These are phyloP conservation scores for Engystomops pustulosus DNA, from an alignment of 2,113 vertebrate genomes.

Conservation along the genomic window DNA sequence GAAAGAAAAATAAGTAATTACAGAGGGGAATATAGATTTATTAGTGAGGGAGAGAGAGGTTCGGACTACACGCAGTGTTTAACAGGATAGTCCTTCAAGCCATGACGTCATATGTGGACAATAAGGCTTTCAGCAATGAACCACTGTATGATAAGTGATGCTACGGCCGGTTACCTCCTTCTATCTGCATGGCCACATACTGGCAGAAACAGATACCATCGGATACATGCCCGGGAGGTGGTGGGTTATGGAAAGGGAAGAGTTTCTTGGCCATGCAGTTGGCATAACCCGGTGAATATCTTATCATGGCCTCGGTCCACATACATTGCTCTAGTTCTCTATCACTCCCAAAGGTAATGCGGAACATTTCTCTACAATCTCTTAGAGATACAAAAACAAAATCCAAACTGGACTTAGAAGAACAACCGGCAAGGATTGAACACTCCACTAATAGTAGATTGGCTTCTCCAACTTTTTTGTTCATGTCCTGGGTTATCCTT, in stretches of 20 bases:
- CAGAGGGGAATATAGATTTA: no score
- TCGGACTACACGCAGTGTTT: no score
- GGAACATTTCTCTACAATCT: conserved; percentile 62
- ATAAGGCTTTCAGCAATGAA: no score
- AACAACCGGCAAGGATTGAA: conserved; percentile 66
- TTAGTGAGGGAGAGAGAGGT: no score
- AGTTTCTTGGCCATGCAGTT: conserved; percentile 66
- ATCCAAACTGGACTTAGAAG: conserved; percentile 61
- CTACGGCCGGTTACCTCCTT: not conserved
- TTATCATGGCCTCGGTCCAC: conserved; percentile 63
- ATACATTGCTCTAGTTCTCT: conserved; percentile 49
- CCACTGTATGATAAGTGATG: no score
- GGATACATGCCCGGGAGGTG: conserved; percentile 52
- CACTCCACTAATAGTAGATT: conserved; percentile 62
- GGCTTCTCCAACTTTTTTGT: conserved; percentile 60
- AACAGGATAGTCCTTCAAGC: no score
- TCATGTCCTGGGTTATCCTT: conserved; percentile 51
- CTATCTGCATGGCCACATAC: conserved; percentile 61
- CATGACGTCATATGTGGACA: no score
- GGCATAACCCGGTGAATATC: conserved; percentile 67
- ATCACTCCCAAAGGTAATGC: conserved; percentile 56
- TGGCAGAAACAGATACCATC: conserved; percentile 70
- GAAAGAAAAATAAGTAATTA: no score
- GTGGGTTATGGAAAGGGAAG: conserved; percentile 56
- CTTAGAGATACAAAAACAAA: conserved; percentile 66